These are phyloP conservation scores for Stegostoma tigrinum DNA, from an alignment of 2,113 vertebrate genomes.

Conservation along the genomic window DNA sequence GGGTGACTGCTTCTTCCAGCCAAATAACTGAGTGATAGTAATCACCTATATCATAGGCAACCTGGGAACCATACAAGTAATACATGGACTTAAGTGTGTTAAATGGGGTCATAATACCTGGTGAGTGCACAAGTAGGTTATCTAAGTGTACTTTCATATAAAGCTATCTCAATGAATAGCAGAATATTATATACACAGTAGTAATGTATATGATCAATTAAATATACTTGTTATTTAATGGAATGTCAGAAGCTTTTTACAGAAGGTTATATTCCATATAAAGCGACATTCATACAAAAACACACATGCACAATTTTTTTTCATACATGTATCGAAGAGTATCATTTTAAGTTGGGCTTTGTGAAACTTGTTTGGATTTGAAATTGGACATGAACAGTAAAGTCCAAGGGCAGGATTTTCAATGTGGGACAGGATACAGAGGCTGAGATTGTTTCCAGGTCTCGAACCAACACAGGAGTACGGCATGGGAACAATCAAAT, in stretches of 20 bases:
- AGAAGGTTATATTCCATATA: not conserved
- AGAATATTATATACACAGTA: not conserved
- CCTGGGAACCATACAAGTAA: constrained; percentile 51
- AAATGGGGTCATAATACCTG: not conserved
- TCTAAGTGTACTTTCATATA: not conserved
- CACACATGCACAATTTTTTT: not conserved
- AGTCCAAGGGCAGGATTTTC: not conserved
- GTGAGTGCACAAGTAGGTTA: not conserved
- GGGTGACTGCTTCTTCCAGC: constrained; percentile 79
- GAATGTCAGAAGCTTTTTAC: not conserved
- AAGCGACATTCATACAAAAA: not conserved
- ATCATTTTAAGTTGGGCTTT: not conserved
- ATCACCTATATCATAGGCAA: constrained; percentile 81
- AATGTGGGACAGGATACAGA: not conserved
- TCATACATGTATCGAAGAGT: not conserved
- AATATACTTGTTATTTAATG: not conserved
- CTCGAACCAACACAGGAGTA: no score
- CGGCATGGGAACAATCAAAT: no score
- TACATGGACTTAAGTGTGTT: not conserved
- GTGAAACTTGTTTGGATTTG: not conserved
- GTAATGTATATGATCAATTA: not conserved
- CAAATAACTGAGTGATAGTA: constrained; percentile 82
- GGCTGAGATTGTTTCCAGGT: not conserved
- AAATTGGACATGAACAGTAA: not conserved
- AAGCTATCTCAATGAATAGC: not conserved